Conservation (phyloP, 2,113 vertebrate genomes). For the Sterrhoptilus dennistouni region DNA sequence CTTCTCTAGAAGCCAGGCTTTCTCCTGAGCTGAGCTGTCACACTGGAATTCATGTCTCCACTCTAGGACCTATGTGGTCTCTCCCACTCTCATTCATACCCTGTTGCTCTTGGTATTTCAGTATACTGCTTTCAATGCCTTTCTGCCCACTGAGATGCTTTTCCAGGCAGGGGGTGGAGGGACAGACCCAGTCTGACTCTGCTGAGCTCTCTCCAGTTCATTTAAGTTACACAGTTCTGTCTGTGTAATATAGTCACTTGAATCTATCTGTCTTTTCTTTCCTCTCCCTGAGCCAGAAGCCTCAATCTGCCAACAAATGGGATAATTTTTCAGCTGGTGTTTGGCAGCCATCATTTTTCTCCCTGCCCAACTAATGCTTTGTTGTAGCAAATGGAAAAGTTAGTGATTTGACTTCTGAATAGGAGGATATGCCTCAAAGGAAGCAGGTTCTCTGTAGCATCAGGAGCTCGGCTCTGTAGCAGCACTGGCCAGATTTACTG, state of each 20-base stretch:
- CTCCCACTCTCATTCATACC: background rate
- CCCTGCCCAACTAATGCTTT: slow-evolving; percentile 34
- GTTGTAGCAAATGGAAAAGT: slow-evolving; percentile 61
- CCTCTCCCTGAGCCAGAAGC: slow-evolving; percentile 48
- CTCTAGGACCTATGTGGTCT: background rate
- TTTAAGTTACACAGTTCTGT: slow-evolving; percentile 56
- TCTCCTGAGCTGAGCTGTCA: background rate
- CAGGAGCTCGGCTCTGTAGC: background rate
- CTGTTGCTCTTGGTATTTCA: slow-evolving; percentile 33
- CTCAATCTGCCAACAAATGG: slow-evolving; percentile 54
- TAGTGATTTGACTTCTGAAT: slow-evolving; percentile 42
- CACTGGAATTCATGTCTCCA: background rate
- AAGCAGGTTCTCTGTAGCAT: slow-evolving; percentile 47
- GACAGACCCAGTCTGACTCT: background rate
- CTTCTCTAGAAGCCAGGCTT: background rate
- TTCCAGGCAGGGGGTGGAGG: background rate
- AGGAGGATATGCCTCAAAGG: slow-evolving; percentile 49
- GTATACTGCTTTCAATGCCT: background rate
- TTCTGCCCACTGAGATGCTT: slow-evolving; percentile 38
- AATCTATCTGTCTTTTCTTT: slow-evolving; percentile 64
- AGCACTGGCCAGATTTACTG: slow-evolving; percentile 31
- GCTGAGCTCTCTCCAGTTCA: slow-evolving; percentile 51
- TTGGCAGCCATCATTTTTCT: slow-evolving; percentile 57
- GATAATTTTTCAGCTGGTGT: slow-evolving; percentile 63
- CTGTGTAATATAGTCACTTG: slow-evolving; percentile 53